Percentiles rank a stretch among this genome's conserved stretches.
Conservation (phyloP, 2,888 invertebrate genomes). For the Troides helena region DNA sequence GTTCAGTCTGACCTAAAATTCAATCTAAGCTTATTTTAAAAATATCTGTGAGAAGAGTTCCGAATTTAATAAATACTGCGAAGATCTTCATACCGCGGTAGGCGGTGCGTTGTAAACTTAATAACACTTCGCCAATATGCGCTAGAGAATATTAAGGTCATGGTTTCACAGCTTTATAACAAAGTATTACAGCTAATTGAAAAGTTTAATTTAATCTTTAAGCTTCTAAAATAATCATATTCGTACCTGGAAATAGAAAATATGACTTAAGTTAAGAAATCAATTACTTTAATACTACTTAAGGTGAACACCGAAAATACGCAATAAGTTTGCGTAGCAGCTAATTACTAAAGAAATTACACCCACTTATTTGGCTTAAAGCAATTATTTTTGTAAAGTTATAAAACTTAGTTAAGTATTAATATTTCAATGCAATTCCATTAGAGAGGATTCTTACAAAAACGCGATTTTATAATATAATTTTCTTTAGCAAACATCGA, state of each 20-base stretch:
- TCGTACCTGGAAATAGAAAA: too few species aligned
- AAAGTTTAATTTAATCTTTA: too few species aligned
- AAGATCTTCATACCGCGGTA: slow-evolving; percentile 5
- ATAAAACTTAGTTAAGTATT: slow-evolving; percentile 6
- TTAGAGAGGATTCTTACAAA: slow-evolving; percentile 9
- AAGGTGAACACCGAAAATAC: too few species aligned
- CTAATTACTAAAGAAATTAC: too few species aligned
- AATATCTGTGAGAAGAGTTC: slow-evolving; percentile 2
- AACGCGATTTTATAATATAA: slow-evolving; percentile 3
- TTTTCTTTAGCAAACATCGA: neutral
- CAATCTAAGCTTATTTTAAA: slow-evolving; percentile 13
- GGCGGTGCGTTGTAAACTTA: slow-evolving; percentile 12
- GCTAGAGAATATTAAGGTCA: neutral
- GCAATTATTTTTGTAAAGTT: slow-evolving; percentile 2
- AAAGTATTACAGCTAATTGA: neutral
- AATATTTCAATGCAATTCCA: slow-evolving; percentile 12
- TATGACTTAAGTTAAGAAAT: too few species aligned
- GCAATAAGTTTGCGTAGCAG: too few species aligned
- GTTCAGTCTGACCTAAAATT: slow-evolving; percentile 16
- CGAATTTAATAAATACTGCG: slow-evolving; percentile 20
- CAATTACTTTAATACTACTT: too few species aligned
- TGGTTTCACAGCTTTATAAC: neutral
- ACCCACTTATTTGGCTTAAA: neutral
- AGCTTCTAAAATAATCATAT: too few species aligned
- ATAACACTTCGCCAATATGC: slow-evolving; percentile 15